A percentile compares a stretch with the other conserved stretches of the same genome.
Conservation (phyloP, 2,113 vertebrate species). For the Limanda limanda region DNA sequence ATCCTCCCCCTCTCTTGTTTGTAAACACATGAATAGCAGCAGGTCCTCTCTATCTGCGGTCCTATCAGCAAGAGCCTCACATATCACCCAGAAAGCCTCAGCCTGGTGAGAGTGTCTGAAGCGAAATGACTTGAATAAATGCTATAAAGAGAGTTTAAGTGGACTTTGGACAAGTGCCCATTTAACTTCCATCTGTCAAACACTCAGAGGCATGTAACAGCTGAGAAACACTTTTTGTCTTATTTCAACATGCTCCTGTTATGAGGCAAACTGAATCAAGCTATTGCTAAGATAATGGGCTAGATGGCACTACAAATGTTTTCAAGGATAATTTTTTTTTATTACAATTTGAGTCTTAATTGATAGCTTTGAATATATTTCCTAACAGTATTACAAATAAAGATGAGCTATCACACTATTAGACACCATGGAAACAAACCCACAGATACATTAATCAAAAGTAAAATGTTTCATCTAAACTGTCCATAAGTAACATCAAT, state of each 20-base stretch:
- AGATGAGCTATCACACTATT: too few species aligned
- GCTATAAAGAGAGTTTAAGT: constrained; percentile 34
- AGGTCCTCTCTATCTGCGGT: constrained; percentile 9
- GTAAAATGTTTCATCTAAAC: background rate
- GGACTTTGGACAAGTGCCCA: constrained; percentile 33
- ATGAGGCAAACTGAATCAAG: background rate
- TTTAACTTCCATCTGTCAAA: constrained; percentile 39
- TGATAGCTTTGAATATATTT: too few species aligned
- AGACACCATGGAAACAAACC: background rate
- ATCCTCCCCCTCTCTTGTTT: background rate
- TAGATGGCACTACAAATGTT: too few species aligned
- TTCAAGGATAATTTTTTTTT: too few species aligned
- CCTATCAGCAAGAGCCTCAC: constrained; percentile 13
- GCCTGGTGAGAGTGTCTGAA: constrained; percentile 9
- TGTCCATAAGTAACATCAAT: background rate
- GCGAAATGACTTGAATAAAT: constrained; percentile 31
- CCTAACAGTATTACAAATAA: too few species aligned
- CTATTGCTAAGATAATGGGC: background rate
- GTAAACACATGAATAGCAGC: constrained; percentile 35
- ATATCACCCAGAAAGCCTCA: constrained; percentile 21
- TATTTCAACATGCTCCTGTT: background rate
- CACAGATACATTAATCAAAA: background rate
- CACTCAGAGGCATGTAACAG: constrained; percentile 9
- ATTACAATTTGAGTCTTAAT: too few species aligned
- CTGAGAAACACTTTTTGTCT: constrained; percentile 2